Conservation (phyloP, 2,888 invertebrate species). For the Furcula furcula region DNA sequence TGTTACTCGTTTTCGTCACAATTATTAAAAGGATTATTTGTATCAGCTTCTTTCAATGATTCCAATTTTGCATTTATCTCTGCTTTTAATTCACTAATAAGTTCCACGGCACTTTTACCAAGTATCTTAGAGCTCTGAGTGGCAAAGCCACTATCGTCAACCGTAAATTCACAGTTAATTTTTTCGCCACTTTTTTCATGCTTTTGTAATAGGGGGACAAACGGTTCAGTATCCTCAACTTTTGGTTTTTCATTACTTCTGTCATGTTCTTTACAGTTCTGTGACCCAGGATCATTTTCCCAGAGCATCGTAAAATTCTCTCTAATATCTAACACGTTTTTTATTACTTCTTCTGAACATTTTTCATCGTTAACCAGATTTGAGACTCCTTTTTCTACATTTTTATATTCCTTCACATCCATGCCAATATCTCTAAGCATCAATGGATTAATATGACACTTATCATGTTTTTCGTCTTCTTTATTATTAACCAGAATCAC, state of each 20-base stretch:
- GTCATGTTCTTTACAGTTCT: too few relatives aligned
- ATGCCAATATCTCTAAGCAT: not conserved
- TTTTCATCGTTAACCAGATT: constrained; percentile 5
- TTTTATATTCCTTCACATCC: too few relatives aligned
- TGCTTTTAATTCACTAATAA: constrained; percentile 25
- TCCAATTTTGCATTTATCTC: constrained; percentile 24
- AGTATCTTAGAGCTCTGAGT: not conserved
- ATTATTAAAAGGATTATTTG: not conserved
- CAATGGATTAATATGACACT: not conserved
- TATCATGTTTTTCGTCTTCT: not conserved
- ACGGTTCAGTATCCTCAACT: too few relatives aligned
- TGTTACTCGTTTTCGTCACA: not conserved
- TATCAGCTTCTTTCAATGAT: constrained; percentile 9
- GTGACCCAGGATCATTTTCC: constrained; percentile 8
- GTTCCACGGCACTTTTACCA: not conserved
- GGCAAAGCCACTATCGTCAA: too few relatives aligned
- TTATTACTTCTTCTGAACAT: not conserved
- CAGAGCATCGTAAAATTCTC: constrained; percentile 18
- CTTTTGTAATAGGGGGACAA: too few relatives aligned
- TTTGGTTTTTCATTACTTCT: too few relatives aligned
- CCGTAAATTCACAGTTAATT: too few relatives aligned
- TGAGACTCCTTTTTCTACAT: not conserved
- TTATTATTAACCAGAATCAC: not conserved
- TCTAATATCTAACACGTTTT: constrained; percentile 13
- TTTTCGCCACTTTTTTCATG: too few relatives aligned